Base-by-base conservation (phyloP, 2,888 invertebrate genomes). In the Phyllotreta striolata region DNA sequence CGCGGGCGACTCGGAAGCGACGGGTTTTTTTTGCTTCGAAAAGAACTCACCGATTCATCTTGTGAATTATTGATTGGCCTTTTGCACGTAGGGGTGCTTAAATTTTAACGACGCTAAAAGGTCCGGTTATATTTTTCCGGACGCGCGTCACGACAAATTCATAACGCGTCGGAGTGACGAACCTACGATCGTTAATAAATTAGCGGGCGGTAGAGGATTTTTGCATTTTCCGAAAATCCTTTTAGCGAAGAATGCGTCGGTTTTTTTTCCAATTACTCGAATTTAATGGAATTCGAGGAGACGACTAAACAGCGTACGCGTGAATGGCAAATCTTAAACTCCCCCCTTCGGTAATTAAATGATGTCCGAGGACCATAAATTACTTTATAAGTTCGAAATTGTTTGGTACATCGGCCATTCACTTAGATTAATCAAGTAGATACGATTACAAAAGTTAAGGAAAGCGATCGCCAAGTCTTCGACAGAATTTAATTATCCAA, bases 311-410 rank as follows among this genome's bases (percentile, higher is more conserved):
- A 47, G 52, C 47, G 52, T 52, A 66, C 68, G 71, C 70, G 65
- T 73, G 71, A 73, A 67, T 72, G 64, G 68, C 61, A 64, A 69
- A 72, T 73, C 71, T 71, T 70, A 69, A 72, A 71, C 68, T 70
- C 66, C 63, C 59, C 65, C 68, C 65, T 59, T 68, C 64, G 66
- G 67, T 74, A 76, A 77, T 76, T 77, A 77, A 77, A 77, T 67
- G 72, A 73, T 73, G 75, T 76, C 77, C 76, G 73, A 75, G 70
- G 67, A 72, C 69, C 70, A 76, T 74, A 76, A 77, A 77, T 77
- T 76, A 76, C 74, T 76, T 75, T 71, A 71, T 70, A 74, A 75
- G 60, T 73, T 73, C 47, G 66, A 70, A 70, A 75, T 73, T 75
- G 76, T 75, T 73, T 62, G 67, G 65, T 70, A 59, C 69, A 70